Evolutionary conservation across 2,888 invertebrate species (phyloP).

Genomic region (Pammene aurita): DNA sequence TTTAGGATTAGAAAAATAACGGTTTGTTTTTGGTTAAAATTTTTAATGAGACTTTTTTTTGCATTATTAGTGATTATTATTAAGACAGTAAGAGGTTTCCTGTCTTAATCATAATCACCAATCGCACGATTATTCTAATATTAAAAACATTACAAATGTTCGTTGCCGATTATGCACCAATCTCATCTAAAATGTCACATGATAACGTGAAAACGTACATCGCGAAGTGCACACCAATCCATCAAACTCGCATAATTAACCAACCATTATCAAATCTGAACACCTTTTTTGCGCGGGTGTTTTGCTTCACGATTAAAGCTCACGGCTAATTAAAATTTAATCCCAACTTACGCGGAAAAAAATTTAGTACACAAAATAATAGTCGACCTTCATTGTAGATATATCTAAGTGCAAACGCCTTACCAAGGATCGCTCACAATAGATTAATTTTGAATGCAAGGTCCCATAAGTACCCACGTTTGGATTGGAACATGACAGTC

Average conservation of each 20-base stretch:
- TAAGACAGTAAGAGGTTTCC: too few relatives aligned
- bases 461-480: conserved; percentile 75
- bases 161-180: too few relatives aligned
- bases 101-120: too few relatives aligned
- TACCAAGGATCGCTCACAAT: conserved; percentile 66
- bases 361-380: conserved; percentile 19
- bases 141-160: too few relatives aligned
- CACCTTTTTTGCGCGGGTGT: conserved; percentile 24
- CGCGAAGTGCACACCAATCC: background rate
- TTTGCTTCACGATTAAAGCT: conserved; percentile 18
- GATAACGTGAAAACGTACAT: background rate
- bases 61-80: too few relatives aligned
- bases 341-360: conserved; percentile 27
- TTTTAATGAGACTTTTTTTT: too few relatives aligned
- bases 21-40: too few relatives aligned
- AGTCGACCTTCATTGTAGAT: conserved; percentile 33
- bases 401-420: conserved; percentile 48
- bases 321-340: conserved; percentile 35
- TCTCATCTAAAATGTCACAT: too few relatives aligned
- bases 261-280: background rate
- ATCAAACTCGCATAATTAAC: conserved; percentile 15
- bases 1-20: too few relatives aligned
- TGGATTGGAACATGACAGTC: conserved; percentile 59
- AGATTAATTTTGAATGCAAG: conserved; percentile 66
- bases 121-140: too few relatives aligned